Evolutionary conservation across 2,797 vertebrate genomes (phyloP).

Genomic region (Rhadinocentrus ornatus): DNA sequence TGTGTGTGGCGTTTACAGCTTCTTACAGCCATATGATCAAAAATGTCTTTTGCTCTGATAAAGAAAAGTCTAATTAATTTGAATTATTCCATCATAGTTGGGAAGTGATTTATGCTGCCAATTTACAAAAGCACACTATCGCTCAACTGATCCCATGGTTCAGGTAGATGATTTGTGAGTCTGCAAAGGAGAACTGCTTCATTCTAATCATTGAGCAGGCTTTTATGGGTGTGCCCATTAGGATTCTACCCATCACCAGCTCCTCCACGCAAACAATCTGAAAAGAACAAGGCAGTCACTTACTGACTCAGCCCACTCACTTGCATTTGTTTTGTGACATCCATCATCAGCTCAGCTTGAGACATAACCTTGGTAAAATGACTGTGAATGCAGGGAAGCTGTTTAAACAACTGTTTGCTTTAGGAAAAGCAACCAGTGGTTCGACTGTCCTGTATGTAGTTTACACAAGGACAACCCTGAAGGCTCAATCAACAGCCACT

Average conservation of each 20-base stretch:
- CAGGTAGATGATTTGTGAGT: conserved; percentile 10
- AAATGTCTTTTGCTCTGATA: not conserved
- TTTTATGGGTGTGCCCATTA: conserved; percentile 49
- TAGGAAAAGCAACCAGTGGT: conserved; percentile 52
- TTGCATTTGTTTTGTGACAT: conserved; percentile 52
- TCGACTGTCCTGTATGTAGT: conserved; percentile 24
- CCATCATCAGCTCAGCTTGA: conserved; percentile 60
- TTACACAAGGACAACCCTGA: conserved; percentile 31
- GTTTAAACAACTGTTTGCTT: conserved; percentile 42
- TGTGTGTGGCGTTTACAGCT: not conserved
- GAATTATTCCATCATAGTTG: not conserved
- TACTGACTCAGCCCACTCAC: conserved; percentile 64
- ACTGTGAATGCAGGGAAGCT: conserved; percentile 24
- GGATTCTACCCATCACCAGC: conserved; percentile 52
- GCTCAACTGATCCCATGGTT: conserved; percentile 4
- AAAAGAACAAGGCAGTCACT: conserved; percentile 65
- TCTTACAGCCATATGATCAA: not conserved
- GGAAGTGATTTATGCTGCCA: conserved; percentile 2
- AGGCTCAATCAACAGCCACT: conserved; percentile 54
- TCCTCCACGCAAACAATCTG: conserved; percentile 53
- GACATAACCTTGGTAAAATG: conserved; percentile 37
- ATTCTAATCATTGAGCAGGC: conserved; percentile 31
- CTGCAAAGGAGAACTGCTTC: conserved; percentile 19
- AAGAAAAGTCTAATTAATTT: not conserved
- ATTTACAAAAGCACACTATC: not conserved